phyloP scores from a whole-genome alignment of 2,888 invertebrate species.

The Strigamia maritima region DNA sequence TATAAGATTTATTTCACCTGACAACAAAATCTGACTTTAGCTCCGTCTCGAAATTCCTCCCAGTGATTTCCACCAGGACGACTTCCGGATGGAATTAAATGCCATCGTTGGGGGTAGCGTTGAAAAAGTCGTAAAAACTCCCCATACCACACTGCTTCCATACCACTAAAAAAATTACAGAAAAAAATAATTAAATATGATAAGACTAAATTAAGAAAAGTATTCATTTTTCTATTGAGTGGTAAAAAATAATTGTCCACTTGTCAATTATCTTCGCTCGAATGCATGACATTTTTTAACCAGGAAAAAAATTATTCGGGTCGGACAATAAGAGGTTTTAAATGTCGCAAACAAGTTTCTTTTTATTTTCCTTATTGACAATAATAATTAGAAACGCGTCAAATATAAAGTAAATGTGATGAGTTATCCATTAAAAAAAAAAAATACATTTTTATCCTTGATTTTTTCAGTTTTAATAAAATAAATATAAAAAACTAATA shows the following conservation, averaged over 20 bases:
- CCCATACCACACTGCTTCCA: slow-evolving; percentile 42
- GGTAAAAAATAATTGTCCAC: slow-evolving; percentile 8
- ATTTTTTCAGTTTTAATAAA: too few species aligned
- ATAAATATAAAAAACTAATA: background rate
- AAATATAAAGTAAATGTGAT: background rate
- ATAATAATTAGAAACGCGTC: background rate
- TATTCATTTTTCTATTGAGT: slow-evolving; percentile 3
- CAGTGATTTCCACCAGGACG: slow-evolving; percentile 35
- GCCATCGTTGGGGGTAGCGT: slow-evolving; percentile 38
- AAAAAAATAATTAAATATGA: background rate
- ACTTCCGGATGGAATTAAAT: slow-evolving; percentile 17
- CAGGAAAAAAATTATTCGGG: background rate
- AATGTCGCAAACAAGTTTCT: slow-evolving; percentile 16
- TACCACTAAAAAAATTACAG: slow-evolving; percentile 36
- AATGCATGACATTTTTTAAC: slow-evolving; percentile 2
- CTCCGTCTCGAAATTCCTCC: slow-evolving; percentile 42
- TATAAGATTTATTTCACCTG: slow-evolving; percentile 40
- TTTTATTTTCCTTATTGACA: slow-evolving; percentile 11
- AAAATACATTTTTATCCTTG: background rate
- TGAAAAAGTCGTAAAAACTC: slow-evolving; percentile 41
- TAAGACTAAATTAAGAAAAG: background rate
- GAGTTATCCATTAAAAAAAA: background rate
- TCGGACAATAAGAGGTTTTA: background rate
- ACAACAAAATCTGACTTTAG: slow-evolving; percentile 43
- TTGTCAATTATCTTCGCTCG: background rate